Evolutionary conservation across 2,113 vertebrate species (phyloP).

Genomic region (Gymnorhina tibicen): DNA sequence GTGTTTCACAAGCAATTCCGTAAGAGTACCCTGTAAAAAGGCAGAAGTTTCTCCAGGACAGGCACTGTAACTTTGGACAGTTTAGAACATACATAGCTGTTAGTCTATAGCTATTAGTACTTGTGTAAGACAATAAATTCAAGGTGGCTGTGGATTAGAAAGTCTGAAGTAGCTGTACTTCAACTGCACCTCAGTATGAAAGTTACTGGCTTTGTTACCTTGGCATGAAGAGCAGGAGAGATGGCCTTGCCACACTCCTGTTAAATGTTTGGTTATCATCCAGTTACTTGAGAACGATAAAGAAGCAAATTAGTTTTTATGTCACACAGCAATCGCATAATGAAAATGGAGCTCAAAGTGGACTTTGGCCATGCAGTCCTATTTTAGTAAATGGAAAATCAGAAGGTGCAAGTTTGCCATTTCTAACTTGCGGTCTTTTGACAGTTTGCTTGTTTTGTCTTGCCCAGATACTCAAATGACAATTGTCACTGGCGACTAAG

Average conservation of each 20-base stretch:
- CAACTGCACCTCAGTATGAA: not conserved
- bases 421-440: not conserved
- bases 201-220: not conserved
- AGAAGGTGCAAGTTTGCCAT: not conserved
- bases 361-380: not conserved
- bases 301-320: not conserved
- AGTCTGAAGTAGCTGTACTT: not conserved
- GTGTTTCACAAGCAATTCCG: not conserved
- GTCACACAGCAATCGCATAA: not conserved
- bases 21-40: not conserved
- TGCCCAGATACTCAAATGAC: not conserved
- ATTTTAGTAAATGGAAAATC: not conserved
- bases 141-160: not conserved
- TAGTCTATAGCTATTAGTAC: not conserved
- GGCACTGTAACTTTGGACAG: not conserved
- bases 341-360: not conserved
- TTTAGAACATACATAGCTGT: not conserved
- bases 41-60: not conserved
- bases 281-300: not conserved
- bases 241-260: not conserved
- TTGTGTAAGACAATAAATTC: not conserved
- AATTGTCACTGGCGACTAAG: not conserved
- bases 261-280: slow-evolving; percentile 13
- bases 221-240: not conserved
- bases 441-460: not conserved